Conservation (phyloP, 1,140 invertebrate genomes). For the Drosophila nasuta region DNA sequence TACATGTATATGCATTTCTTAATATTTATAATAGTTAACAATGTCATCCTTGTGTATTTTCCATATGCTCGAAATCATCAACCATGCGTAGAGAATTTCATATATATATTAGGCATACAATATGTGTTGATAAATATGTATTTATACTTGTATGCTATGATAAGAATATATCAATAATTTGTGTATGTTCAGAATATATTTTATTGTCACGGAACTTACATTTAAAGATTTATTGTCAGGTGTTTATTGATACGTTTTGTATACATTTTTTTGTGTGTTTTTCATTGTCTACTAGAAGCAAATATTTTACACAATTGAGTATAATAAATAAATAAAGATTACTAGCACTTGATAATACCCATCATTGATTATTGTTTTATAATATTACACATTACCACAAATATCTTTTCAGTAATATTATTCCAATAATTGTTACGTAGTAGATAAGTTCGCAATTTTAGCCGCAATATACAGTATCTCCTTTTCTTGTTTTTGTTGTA, state of each 20-base stretch:
- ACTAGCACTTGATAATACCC: conserved; percentile 19
- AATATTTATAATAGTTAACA: conserved; percentile 5
- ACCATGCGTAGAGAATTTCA: conserved; percentile 72
- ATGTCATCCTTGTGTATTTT: conserved; percentile 21
- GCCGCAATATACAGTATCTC: conserved; percentile 21
- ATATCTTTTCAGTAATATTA: not conserved
- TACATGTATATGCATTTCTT: conserved; percentile 13
- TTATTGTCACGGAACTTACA: conserved; percentile 68
- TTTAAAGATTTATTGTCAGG: conserved; percentile 44
- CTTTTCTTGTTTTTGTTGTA: not conserved
- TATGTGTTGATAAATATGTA: not conserved
- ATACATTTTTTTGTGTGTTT: not conserved
- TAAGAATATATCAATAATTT: conserved; percentile 1
- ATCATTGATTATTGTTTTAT: conserved; percentile 3
- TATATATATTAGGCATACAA: conserved; percentile 2
- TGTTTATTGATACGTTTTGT: conserved; percentile 15
- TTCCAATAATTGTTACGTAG: not conserved
- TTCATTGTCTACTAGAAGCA: not conserved
- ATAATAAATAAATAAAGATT: conserved; percentile 27
- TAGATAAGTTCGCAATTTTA: conserved; percentile 25
- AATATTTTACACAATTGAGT: conserved; percentile 9
- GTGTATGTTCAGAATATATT: conserved; percentile 24
- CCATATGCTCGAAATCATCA: conserved; percentile 53
- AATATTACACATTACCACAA: conserved; percentile 19
- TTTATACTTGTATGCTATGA: not conserved